Evolutionary conservation across 2,113 vertebrate genomes (phyloP).

Genomic region (Neolamprologus variostigma): DNA sequence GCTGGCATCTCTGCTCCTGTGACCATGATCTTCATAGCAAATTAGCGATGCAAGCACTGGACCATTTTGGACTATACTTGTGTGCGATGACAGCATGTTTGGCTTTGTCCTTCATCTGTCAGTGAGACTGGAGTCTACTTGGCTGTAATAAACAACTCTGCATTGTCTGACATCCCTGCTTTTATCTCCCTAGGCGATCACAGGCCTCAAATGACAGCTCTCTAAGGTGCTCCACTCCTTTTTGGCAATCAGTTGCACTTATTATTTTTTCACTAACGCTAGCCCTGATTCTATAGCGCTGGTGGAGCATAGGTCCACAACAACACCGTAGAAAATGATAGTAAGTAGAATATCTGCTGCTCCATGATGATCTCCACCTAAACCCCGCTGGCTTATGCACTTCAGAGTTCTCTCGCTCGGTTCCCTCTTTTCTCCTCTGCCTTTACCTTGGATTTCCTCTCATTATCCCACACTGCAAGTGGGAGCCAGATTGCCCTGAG

Average conservation of each 20-base stretch:
- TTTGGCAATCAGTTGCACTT: conserved; percentile 35
- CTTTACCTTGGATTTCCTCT: conserved; percentile 55
- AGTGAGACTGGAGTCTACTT: conserved; percentile 27
- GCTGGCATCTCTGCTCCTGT: background rate
- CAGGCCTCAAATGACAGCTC: conserved; percentile 38
- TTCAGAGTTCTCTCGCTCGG: conserved; percentile 7
- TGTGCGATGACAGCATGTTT: conserved; percentile 25
- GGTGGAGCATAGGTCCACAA: accelerated
- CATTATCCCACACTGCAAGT: conserved; percentile 31
- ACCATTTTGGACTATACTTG: background rate
- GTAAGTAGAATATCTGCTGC: conserved; percentile 38
- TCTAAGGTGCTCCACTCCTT: background rate
- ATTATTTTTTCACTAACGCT: background rate
- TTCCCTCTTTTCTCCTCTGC: conserved; percentile 1
- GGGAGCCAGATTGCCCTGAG: conserved; percentile 38
- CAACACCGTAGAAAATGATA: background rate
- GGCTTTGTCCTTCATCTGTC: conserved; percentile 29
- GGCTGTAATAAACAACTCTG: conserved; percentile 41
- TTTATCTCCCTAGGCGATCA: conserved; percentile 37
- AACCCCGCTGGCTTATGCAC: conserved; percentile 34
- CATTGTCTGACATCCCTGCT: conserved; percentile 43
- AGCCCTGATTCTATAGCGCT: background rate
- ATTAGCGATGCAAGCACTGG: background rate
- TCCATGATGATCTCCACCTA: conserved; percentile 28
- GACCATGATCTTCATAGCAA: background rate